Conservation (phyloP, 2,888 invertebrate species). For the Nephrotoma guestfalica region DNA sequence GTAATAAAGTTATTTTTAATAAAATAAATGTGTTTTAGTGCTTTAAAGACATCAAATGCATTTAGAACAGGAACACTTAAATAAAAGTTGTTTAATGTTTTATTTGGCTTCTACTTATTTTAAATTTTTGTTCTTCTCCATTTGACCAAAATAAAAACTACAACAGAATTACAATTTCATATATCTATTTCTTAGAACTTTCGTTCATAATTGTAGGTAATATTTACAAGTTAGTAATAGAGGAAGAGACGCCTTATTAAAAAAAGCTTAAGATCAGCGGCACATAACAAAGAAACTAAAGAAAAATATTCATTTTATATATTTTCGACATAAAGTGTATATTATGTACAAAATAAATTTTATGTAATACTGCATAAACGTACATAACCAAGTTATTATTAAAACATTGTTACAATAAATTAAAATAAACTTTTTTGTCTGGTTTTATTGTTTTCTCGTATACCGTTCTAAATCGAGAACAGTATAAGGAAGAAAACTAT, state of each 20-base stretch:
- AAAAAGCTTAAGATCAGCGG: not conserved
- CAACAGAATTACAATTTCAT: not conserved
- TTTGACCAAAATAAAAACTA: not conserved
- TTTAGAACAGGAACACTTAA: not conserved
- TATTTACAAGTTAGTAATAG: not conserved
- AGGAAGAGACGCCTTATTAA: not conserved
- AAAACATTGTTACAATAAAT: not conserved
- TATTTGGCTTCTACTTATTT: not conserved
- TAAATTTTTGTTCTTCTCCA: not conserved
- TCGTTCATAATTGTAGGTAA: too few relatives aligned
- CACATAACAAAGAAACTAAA: not conserved
- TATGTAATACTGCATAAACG: not conserved
- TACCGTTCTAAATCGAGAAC: not conserved
- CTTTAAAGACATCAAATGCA: not conserved
- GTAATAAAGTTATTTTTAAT: not conserved
- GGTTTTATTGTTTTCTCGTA: not conserved
- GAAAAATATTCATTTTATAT: not conserved
- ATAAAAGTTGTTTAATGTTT: not conserved
- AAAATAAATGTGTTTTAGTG: not conserved
- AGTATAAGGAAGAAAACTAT: not conserved
- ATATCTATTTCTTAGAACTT: not conserved
- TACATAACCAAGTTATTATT: not conserved
- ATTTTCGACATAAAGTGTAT: not conserved
- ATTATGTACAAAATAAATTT: not conserved
- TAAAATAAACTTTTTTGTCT: not conserved